Evolutionary conservation across 2,113 vertebrate species (phyloP).

Genomic region (Tinamus guttatus): DNA sequence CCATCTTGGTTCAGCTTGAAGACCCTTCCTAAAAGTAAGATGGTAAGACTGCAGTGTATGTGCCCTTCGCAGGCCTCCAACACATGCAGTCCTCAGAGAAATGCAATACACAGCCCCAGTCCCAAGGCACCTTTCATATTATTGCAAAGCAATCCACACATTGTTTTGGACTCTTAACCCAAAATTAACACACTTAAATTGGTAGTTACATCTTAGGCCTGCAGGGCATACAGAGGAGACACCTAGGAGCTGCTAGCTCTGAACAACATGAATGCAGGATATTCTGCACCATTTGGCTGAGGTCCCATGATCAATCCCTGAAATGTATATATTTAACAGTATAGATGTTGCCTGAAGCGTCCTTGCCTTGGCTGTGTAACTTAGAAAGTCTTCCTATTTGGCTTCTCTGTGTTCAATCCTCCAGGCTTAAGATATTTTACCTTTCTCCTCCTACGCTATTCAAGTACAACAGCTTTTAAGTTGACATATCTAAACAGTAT

Average conservation of each 20-base stretch:
- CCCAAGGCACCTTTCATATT: not conserved
- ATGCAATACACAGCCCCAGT: not conserved
- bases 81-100: not conserved
- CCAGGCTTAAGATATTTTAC: not conserved
- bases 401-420: not conserved
- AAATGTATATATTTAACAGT: not conserved
- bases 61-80: not conserved
- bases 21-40: not conserved
- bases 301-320: not conserved
- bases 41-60: accelerated
- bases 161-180: not conserved
- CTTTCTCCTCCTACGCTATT: not conserved
- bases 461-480: not conserved
- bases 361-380: not conserved
- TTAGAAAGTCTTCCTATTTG: not conserved
- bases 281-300: not conserved
- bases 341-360: not conserved
- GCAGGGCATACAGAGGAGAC: not conserved
- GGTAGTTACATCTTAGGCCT: not conserved
- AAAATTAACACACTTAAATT: not conserved
- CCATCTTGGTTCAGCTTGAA: not conserved
- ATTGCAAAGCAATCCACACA: not conserved
- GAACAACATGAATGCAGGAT: not conserved
- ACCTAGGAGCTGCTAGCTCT: not conserved
- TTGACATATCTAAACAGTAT: not conserved